Conservation (phyloP, 2,888 invertebrate genomes). For the Crematogaster levior region DNA sequence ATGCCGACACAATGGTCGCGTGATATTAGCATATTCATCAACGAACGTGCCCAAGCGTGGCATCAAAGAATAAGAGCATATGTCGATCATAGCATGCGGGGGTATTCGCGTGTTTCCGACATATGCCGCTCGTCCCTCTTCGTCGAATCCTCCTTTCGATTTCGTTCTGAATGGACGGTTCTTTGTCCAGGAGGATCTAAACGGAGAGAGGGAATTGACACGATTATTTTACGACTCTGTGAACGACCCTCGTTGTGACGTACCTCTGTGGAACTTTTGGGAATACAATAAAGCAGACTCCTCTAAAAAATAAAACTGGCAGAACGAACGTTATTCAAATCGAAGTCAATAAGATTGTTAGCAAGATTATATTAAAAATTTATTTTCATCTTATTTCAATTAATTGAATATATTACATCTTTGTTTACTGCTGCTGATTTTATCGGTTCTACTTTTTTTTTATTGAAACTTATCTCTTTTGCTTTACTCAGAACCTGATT, state of each 20-base stretch:
- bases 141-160: conserved; percentile 46
- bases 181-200: conserved; percentile 53
- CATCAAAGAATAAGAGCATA: conserved; percentile 61
- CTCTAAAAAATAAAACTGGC: not conserved
- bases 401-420: not conserved
- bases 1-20: conserved; percentile 54
- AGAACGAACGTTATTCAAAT: not conserved
- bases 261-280: not conserved
- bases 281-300: not conserved
- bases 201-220: conserved; percentile 9
- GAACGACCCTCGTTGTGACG: conserved; percentile 9
- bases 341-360: not conserved
- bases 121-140: conserved; percentile 56
- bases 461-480: not conserved
- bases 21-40: conserved; percentile 77
- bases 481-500: not conserved
- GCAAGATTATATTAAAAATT: not conserved
- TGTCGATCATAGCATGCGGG: conserved; percentile 66
- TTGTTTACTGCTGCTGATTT: not conserved
- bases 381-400: not conserved
- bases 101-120: conserved; percentile 61
- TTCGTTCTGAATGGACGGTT: conserved; percentile 47
- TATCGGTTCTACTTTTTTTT: not conserved
- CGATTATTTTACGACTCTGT: conserved; percentile 46
- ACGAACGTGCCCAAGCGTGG: conserved; percentile 57